A percentile compares a stretch with the other conserved stretches of the same genome.
These are phyloP conservation scores for Naja naja DNA, from an alignment of 2,113 vertebrate species.

Conservation along the genomic window DNA sequence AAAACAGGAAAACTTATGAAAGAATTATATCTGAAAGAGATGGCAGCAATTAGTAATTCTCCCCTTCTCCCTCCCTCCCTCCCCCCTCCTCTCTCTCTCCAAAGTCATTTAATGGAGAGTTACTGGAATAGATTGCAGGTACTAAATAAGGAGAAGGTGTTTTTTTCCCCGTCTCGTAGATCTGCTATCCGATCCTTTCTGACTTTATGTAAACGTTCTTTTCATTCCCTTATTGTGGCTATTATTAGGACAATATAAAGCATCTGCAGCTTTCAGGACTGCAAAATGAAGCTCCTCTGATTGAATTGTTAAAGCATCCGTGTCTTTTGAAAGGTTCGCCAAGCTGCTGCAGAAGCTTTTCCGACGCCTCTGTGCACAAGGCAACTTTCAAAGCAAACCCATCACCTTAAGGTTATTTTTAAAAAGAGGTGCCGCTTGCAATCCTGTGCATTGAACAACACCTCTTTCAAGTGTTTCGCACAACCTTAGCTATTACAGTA, in stretches of 20 bases:
- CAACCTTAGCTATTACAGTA: not conserved
- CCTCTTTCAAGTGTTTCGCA: not conserved
- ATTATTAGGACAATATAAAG: not conserved
- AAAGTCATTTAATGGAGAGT: not conserved
- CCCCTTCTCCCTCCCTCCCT: too few relatives aligned
- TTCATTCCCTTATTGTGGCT: not conserved
- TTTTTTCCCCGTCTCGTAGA: not conserved
- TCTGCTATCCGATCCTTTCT: not conserved
- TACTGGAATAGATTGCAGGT: not conserved
- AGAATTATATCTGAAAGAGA: not conserved
- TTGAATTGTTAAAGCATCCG: not conserved
- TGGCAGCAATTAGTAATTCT: not conserved
- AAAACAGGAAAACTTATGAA: not conserved
- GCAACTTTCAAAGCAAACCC: not conserved
- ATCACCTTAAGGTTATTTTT: not conserved
- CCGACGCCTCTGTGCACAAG: not conserved
- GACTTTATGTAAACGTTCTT: not conserved
- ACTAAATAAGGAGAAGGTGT: not conserved
- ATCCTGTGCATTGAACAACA: not conserved
- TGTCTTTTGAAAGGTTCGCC: not conserved
- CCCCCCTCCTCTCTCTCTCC: not conserved
- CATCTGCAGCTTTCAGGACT: not conserved
- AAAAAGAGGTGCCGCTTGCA: not conserved
- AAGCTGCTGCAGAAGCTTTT: not conserved
- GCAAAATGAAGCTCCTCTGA: not conserved